A percentile compares a stretch with the other conserved stretches of the same genome.
Evolutionary conservation across 2,888 invertebrate genomes (phyloP).

Genomic region (Bombylius discolor): DNA sequence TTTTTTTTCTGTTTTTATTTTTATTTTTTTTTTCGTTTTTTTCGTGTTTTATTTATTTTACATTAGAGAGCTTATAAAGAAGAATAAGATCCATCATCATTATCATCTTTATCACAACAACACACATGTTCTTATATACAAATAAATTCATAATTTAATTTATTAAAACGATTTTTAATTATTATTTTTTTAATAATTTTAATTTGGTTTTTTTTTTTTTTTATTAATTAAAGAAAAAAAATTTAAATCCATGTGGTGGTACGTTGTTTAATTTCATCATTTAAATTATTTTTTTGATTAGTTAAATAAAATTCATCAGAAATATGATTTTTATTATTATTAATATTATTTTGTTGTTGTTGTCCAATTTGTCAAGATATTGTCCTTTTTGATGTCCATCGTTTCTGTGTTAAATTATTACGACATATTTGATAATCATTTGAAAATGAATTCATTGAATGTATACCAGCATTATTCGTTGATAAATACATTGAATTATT

Average conservation of each 20-base stretch:
- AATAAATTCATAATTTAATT: too few relatives aligned
- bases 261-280: neutral
- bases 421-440: constrained; percentile 16
- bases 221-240: too few relatives aligned
- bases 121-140: too few relatives aligned
- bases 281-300: neutral
- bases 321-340: neutral
- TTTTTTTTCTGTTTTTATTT: too few relatives aligned
- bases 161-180: too few relatives aligned
- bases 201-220: too few relatives aligned
- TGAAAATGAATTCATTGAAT: constrained; percentile 19
- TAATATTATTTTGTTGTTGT: neutral
- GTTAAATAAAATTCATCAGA: neutral
- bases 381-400: constrained; percentile 16
- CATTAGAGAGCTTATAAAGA: too few relatives aligned
- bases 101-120: too few relatives aligned
- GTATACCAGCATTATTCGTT: constrained; percentile 12
- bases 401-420: constrained; percentile 14
- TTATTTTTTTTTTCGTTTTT: too few relatives aligned
- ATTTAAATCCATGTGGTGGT: neutral
- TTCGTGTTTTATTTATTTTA: too few relatives aligned
- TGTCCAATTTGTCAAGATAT: constrained; percentile 17
- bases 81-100: too few relatives aligned
- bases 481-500: constrained; percentile 13
- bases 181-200: too few relatives aligned